Evolutionary conservation across 2,113 vertebrate species (phyloP), one percentile per base, ranked within the genome.

Genomic region (Penelope pileata): DNA sequence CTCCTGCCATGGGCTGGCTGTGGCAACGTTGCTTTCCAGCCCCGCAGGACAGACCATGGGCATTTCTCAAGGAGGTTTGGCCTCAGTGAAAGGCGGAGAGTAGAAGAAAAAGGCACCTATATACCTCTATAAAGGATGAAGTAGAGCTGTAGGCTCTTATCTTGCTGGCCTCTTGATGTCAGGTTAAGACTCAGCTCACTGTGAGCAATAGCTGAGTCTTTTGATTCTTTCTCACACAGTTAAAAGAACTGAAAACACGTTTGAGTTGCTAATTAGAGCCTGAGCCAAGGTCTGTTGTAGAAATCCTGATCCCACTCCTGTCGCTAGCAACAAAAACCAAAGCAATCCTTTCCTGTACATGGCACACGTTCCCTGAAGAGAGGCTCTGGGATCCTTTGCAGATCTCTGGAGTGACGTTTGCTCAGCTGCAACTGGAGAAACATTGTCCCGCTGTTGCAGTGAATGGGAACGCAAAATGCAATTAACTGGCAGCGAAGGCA

Each of bases 261-360:
- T 89, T 93, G 92, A 66, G 81, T 91, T 93, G 90, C 90, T 94
- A 94, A 96, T 94, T 94, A 94, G 83, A 89, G 83, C 42, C 84
- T 80, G 73, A 94, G 88, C 72, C 16, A 48, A 91, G 77, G 48
- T 66, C 84, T 77, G 63, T 40, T 74, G 73, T 79, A 86, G 67
- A 90, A 94, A 94, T 72, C 81, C 67, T 80, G 86, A 92, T 96
- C 83, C n/a, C 48, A 76, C 26, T 86, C 38, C 45, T 89, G 84
- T 81, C 26, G 0, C 26, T 40, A 69, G 68, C 59, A 86, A 89
- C 16, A 86, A 80, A 91, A 88, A 96, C 84, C 83, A 96, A 91
- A 93, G 90, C 84, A 86, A 48, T 76, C 68, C 56, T 30, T 59
- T 69, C 68, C 68, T 60, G 43, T 88, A 87, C 79, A 59, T 12